Evolutionary conservation across 2,797 vertebrate species (phyloP).

Genomic region (Gephyroberyx darwinii): DNA sequence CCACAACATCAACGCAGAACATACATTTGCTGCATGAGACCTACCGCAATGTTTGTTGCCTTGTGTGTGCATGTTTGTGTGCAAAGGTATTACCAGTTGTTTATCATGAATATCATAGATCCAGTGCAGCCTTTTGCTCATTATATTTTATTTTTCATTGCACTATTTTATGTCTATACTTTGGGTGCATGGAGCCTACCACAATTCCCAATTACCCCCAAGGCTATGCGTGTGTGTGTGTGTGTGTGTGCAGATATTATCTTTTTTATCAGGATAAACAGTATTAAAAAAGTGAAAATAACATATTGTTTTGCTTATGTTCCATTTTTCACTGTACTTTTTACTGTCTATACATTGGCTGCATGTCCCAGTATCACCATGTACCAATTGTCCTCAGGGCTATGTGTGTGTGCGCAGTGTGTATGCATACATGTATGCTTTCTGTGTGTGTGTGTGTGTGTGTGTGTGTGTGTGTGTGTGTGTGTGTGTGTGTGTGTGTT

Average conservation of each 20-base stretch:
- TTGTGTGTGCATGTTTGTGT: neutral
- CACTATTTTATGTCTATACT: neutral
- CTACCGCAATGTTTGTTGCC: neutral
- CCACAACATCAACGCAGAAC: conserved; percentile 19
- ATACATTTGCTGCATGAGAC: conserved; percentile 12
- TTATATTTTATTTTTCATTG: conserved; percentile 1
- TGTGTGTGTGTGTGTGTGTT: conserved; percentile 31
- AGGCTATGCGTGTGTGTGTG: conserved; percentile 3
- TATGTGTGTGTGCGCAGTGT: neutral
- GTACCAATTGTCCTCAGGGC: conserved; percentile 18
- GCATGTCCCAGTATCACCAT: conserved; percentile 10
- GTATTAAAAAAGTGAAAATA: neutral
- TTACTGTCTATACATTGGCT: conserved; percentile 31
- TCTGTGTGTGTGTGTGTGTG: neutral
- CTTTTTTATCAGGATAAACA: conserved; percentile 22
- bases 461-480: conserved; percentile 8
- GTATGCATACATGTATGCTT: conserved; percentile 17
- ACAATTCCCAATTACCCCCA: neutral
- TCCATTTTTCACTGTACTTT: conserved; percentile 13
- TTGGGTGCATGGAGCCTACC: neutral
- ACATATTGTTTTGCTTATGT: neutral
- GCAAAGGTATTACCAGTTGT: neutral
- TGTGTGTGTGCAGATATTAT: conserved; percentile 4
- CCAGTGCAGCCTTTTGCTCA: conserved; percentile 2
- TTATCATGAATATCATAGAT: neutral